Evolutionary conservation across 1,140 invertebrate species (phyloP).

Genomic region (Caenorhabditis elegans): DNA sequence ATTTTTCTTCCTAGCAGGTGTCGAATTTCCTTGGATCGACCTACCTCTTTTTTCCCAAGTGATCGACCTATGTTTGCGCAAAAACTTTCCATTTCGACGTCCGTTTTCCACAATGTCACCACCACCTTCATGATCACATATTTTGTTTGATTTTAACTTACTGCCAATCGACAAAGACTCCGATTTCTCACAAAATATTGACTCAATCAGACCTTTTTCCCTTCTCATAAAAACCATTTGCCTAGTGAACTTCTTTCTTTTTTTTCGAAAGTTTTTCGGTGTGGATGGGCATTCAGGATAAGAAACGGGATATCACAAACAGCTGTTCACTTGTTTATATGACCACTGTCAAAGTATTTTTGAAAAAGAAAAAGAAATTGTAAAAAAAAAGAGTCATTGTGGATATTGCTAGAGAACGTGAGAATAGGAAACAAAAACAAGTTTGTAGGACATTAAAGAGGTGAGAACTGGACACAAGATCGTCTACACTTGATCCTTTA

Average conservation of each 20-base stretch:
- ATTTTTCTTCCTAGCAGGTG: neutral
- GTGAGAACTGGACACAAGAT: neutral
- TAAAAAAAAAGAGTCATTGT: slow-evolving; percentile 1
- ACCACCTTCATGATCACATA: slow-evolving; percentile 1
- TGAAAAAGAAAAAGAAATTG: neutral
- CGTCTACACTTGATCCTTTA: neutral
- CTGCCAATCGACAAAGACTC: slow-evolving; percentile 12
- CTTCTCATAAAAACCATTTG: no score
- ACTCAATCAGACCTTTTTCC: neutral
- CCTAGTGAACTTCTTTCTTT: no score
- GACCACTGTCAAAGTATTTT: no score
- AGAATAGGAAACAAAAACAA: neutral
- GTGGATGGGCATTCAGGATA: no score
- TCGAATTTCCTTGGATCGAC: slow-evolving; percentile 2
- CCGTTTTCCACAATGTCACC: slow-evolving; percentile 1
- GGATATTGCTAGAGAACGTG: neutral
- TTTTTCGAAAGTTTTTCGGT: no score
- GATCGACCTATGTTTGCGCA: slow-evolving; percentile 8
- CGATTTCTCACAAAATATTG: slow-evolving; percentile 18
- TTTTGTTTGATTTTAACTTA: slow-evolving; percentile 31
- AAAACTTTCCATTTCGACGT: slow-evolving; percentile 28
- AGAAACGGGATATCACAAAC: neutral
- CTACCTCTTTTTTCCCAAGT: neutral
- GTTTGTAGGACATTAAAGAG: neutral
- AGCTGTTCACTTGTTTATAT: neutral